Conservation (phyloP, 2,888 invertebrate species). For the Tigriopus californicus region DNA sequence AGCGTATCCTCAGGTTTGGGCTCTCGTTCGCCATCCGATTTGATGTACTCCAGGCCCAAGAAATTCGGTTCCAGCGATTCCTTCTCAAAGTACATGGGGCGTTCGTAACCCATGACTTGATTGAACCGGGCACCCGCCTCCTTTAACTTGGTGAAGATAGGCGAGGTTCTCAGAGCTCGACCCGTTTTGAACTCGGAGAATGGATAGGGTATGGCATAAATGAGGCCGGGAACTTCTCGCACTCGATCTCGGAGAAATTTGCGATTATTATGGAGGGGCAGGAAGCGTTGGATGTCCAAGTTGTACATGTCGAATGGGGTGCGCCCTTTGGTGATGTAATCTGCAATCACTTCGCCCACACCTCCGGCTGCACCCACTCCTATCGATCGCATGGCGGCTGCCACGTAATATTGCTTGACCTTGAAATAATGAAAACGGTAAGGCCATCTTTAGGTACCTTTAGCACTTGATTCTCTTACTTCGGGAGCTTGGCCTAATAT, state of each 20-base stretch:
- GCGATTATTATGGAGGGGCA: constrained; percentile 82
- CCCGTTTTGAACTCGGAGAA: constrained; percentile 70
- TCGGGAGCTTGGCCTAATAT: constrained; percentile 86
- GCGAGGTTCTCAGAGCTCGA: constrained; percentile 75
- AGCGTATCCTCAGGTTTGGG: not conserved
- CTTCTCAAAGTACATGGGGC: constrained; percentile 64
- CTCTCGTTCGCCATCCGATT: not conserved
- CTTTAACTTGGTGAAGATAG: constrained; percentile 73
- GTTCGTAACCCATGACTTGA: constrained; percentile 92
- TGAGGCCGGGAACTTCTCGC: constrained; percentile 68
- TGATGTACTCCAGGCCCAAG: not conserved
- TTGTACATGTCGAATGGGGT: constrained; percentile 55
- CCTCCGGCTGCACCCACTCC: constrained; percentile 91
- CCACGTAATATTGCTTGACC: constrained; percentile 72
- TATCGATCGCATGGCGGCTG: constrained; percentile 88
- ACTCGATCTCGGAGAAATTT: constrained; percentile 77
- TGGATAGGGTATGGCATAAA: constrained; percentile 63
- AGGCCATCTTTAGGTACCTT: not conserved
- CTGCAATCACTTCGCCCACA: constrained; percentile 71
- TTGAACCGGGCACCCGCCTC: constrained; percentile 86
- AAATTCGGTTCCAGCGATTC: constrained; percentile 23
- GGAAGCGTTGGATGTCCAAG: constrained; percentile 26
- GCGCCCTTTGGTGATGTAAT: constrained; percentile 62
- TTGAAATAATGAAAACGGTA: constrained; percentile 25
- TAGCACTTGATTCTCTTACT: constrained; percentile 36